Conservation (phyloP, 37 sponge, comb jelly and placozoan species). For the Beroe forskalii region DNA sequence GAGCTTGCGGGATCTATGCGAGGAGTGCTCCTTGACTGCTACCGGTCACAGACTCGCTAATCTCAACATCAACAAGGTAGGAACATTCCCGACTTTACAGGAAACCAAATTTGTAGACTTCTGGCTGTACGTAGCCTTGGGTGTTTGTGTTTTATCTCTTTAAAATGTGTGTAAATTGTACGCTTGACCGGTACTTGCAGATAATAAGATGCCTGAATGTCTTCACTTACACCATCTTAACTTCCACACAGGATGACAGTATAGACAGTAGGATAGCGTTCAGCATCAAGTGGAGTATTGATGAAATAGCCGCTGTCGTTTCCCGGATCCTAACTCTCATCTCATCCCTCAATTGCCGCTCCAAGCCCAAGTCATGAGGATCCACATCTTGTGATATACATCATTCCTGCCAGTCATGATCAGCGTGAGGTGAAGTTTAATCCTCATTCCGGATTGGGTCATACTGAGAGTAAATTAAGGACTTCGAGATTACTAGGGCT, state of each 20-base stretch:
- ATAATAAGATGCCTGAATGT: too few species aligned
- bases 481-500: too few species aligned
- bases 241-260: slow-evolving; percentile 59
- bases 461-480: too few species aligned
- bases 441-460: too few species aligned
- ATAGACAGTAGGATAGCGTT: slow-evolving; percentile 30
- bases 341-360: neutral
- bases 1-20: neutral
- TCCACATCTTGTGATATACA: neutral
- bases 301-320: neutral
- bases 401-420: too few species aligned
- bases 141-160: too few species aligned
- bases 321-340: neutral
- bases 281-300: slow-evolving; percentile 23
- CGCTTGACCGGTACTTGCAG: too few species aligned
- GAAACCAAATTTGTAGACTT: too few species aligned
- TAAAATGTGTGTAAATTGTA: too few species aligned
- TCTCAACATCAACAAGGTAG: slow-evolving; percentile 37
- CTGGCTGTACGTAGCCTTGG: too few species aligned
- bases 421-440: too few species aligned
- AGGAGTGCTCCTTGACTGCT: neutral
- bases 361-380: slow-evolving; percentile 1
- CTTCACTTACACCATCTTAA: too few species aligned
- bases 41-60: neutral
- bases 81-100: neutral